These are phyloP conservation scores for Hyperoplus immaculatus DNA, from an alignment of 2,797 vertebrate genomes.

Conservation along the genomic window DNA sequence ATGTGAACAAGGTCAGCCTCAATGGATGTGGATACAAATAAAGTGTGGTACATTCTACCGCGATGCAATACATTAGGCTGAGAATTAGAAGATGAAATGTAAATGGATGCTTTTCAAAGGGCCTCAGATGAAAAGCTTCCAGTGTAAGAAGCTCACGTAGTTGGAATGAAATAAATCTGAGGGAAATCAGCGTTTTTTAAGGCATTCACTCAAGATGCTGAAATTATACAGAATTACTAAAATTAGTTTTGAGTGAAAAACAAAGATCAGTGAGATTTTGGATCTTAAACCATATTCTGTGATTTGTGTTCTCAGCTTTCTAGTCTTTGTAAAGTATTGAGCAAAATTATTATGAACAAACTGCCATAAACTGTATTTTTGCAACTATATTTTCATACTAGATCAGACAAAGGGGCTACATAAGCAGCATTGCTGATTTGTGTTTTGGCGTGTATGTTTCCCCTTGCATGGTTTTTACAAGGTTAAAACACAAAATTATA, in stretches of 20 bases:
- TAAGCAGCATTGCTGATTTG: not conserved
- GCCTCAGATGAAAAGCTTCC: conserved; percentile 26
- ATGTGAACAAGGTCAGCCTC: conserved; percentile 64
- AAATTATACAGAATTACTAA: too few species aligned
- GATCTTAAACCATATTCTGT: too few species aligned
- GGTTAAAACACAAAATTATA: not conserved
- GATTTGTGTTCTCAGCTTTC: too few species aligned
- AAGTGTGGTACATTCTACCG: conserved; percentile 34
- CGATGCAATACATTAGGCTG: conserved; percentile 47
- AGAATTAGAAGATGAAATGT: conserved; percentile 53
- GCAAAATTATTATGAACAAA: too few species aligned
- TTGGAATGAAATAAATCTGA: not conserved
- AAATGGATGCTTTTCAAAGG: conserved; percentile 54
- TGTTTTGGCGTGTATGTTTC: not conserved
- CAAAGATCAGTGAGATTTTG: too few species aligned
- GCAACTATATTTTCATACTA: not conserved
- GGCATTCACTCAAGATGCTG: too few species aligned
- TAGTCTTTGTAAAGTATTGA: too few species aligned
- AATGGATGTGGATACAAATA: conserved; percentile 66
- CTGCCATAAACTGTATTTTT: not conserved
- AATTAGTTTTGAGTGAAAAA: too few species aligned
- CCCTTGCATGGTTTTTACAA: not conserved
- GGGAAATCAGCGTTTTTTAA: not conserved
- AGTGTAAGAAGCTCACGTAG: conserved; percentile 12
- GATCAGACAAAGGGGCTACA: not conserved